Evolutionary conservation across 2,113 vertebrate genomes (phyloP).

Genomic region (Megaceryle torquata): DNA sequence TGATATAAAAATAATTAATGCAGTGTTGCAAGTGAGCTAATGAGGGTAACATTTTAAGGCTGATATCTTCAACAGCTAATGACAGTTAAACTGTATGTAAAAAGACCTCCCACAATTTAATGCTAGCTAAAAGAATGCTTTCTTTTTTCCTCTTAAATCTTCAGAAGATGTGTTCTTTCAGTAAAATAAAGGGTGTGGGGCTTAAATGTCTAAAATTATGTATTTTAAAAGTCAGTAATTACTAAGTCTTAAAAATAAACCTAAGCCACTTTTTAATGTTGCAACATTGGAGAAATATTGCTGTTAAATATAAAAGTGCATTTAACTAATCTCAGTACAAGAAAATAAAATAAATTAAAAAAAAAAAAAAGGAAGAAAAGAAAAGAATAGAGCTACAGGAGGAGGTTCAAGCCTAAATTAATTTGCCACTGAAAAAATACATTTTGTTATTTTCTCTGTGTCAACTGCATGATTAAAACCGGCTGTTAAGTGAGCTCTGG

Average conservation of each 20-base stretch:
- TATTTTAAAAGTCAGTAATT: conserved; percentile 64
- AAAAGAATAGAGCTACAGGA: conserved; percentile 77
- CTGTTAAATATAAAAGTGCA: conserved; percentile 65
- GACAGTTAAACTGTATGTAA: conserved; percentile 76
- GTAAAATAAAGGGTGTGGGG: conserved; percentile 35
- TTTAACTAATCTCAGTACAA: conserved; percentile 67
- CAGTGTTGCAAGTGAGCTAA: conserved; percentile 71
- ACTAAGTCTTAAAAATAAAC: conserved; percentile 65
- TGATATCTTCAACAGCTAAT: conserved; percentile 76
- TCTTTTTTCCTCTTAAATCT: conserved; percentile 66
- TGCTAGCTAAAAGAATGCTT: conserved; percentile 75
- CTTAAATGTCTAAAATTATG: conserved; percentile 51
- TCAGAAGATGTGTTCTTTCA: conserved; percentile 41
- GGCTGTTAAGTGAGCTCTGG: conserved; percentile 88
- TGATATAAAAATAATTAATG: conserved; percentile 60
- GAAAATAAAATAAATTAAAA: conserved; percentile 64
- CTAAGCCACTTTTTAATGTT: conserved; percentile 66
- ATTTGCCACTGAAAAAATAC: conserved; percentile 90
- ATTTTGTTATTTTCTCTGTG: conserved; percentile 90
- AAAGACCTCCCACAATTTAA: conserved; percentile 79
- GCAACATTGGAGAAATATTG: conserved; percentile 58
- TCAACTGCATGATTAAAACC: conserved; percentile 90
- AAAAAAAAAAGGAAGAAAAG: conserved; percentile 47
- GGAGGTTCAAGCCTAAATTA: conserved; percentile 86
- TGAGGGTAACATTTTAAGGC: conserved; percentile 75